Base-by-base conservation (phyloP, 2,888 invertebrate genomes). In the Eulithis testata region DNA sequence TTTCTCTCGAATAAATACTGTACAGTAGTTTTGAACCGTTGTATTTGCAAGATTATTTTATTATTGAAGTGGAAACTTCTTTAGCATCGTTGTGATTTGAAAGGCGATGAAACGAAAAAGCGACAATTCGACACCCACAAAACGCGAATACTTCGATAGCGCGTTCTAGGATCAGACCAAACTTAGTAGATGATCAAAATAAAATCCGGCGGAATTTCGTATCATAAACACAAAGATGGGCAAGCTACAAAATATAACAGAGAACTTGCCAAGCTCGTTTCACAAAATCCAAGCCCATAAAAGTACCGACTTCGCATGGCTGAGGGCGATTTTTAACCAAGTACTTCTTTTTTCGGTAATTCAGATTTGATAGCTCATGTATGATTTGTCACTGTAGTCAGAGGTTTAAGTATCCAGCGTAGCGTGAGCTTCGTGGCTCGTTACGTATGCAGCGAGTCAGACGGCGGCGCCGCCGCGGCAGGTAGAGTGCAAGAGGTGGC, bases 371-470 rank as follows among this genome's bases (percentile, higher is more conserved):
- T 62, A 62, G 69, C 55, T 73, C 70, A 65, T 36, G 67, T 69
- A 60, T 58, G 60, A 69, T 65, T 70, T 68, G 61, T 63, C 60
- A 27, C 40, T 53, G 47, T 50, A 37, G 40, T 59, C 53, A 60
- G 57, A 14, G 21, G 56, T 60, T 63, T 27, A 12, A 45, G 60
- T 44, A 45, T 40, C 70, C 69, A 71, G 66, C 73, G 60, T 65
- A 73, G 62, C 60, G 67, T 73, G 73, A 74, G 71, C 70, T 57
- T 54, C 65, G 66, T 57, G 65, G 61, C 61, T 65, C 66, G 66
- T 71, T 77, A 73, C 74, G 74, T 80, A 78, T 79, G 77, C 78
- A 75, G 73, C 63, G 68, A 77, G 76, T 71, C 71, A 71, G 71
- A 65, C 69, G 44, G 57, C 47, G 71, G 65, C 70, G 50, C 53